Conservation (phyloP, 2,113 vertebrate species). For the Melanotaenia duboulayi region DNA sequence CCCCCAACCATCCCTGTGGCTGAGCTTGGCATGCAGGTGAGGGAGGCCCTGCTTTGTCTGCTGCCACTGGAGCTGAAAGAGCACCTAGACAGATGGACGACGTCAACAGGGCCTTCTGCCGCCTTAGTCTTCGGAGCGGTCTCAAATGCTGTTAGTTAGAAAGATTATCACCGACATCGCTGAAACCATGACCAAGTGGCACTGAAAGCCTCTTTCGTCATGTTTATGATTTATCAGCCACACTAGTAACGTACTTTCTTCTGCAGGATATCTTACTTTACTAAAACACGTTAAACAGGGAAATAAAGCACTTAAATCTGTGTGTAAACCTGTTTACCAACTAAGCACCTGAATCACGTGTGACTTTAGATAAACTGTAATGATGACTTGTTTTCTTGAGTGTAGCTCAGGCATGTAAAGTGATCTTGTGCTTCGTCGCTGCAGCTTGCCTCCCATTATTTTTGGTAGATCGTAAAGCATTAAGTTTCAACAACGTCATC, state of each 20-base stretch:
- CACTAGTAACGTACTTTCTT: not conserved
- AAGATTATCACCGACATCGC: constrained; percentile 46
- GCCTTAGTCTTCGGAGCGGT: constrained; percentile 21
- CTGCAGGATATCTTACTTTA: not conserved
- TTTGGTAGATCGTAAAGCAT: too few relatives aligned
- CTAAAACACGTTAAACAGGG: constrained; percentile 6
- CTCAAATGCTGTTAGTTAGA: constrained; percentile 47
- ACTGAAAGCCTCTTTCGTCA: constrained; percentile 6
- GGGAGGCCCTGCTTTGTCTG: constrained; percentile 69
- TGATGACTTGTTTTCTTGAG: not conserved
- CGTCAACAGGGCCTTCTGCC: constrained; percentile 33
- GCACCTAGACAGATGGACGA: constrained; percentile 66
- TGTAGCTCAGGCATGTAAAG: too few relatives aligned
- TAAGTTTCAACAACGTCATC: not conserved
- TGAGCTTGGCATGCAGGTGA: constrained; percentile 64
- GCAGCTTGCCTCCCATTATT: too few relatives aligned
- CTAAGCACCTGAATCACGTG: not conserved
- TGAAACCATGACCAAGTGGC: not conserved
- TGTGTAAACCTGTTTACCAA: not conserved
- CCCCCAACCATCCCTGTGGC: constrained; percentile 24
- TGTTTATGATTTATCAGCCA: constrained; percentile 32
- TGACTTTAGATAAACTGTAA: not conserved
- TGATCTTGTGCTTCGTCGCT: not conserved
- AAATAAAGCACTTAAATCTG: not conserved
- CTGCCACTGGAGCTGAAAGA: constrained; percentile 69